Evolutionary conservation across 2,888 invertebrate genomes (phyloP).

Genomic region (Taphrorychus bicolor): DNA sequence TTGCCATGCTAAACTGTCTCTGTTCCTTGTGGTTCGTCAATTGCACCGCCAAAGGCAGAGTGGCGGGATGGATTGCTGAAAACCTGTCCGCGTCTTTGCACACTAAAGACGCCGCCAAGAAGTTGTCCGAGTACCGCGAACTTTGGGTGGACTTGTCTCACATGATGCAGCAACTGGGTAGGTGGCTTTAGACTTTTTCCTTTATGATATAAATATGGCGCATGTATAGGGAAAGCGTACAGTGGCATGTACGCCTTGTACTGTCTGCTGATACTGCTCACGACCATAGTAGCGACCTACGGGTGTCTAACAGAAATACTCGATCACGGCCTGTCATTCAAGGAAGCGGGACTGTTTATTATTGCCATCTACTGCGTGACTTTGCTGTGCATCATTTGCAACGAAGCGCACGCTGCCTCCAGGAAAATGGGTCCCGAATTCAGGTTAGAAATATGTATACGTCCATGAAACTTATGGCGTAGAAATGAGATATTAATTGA

Average conservation of each 20-base stretch:
- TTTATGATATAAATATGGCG: not conserved
- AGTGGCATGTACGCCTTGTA: constrained; percentile 81
- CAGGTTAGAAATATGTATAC: constrained; percentile 36
- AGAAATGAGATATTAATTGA: too few species aligned
- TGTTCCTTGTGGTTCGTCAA: constrained; percentile 71
- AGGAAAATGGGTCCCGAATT: constrained; percentile 63
- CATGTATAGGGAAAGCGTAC: constrained; percentile 67
- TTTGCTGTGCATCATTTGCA: constrained; percentile 74
- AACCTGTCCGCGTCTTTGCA: constrained; percentile 71
- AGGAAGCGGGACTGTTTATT: constrained; percentile 74
- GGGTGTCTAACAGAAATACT: constrained; percentile 75
- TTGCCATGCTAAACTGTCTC: constrained; percentile 77
- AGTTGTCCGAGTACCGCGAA: constrained; percentile 72
- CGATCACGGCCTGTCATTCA: constrained; percentile 74
- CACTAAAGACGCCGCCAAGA: constrained; percentile 68
- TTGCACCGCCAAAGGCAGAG: constrained; percentile 57
- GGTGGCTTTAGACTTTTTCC: constrained; percentile 44
- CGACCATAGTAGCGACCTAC: constrained; percentile 75
- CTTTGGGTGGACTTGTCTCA: constrained; percentile 72
- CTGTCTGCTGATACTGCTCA: constrained; percentile 75
- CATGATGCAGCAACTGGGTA: constrained; percentile 79
- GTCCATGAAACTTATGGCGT: not conserved
- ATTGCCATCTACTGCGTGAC: constrained; percentile 76
- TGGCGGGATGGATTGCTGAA: constrained; percentile 68
- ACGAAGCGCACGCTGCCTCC: constrained; percentile 69